Percentiles rank a stretch among this genome's conserved stretches.
Evolutionary conservation across 2,797 vertebrate species (phyloP).

Genomic region (Pyrrhura leucotis): DNA sequence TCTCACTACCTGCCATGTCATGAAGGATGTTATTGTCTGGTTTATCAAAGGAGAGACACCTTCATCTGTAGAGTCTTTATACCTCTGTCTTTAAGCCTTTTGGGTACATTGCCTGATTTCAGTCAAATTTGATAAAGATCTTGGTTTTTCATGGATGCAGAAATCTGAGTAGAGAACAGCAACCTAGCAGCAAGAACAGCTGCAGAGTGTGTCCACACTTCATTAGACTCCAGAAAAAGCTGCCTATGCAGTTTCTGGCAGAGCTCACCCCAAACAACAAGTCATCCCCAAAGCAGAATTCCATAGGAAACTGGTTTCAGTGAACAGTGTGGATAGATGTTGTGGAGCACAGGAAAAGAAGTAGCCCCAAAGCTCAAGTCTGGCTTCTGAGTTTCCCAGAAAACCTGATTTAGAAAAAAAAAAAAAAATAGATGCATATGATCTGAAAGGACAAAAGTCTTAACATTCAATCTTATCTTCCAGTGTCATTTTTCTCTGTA

Average conservation of each 20-base stretch:
- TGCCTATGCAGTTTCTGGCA: neutral
- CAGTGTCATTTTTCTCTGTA: neutral
- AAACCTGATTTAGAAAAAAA: neutral
- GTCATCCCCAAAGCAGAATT: neutral
- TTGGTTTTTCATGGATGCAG: neutral
- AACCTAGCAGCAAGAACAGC: neutral
- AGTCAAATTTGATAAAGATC: neutral
- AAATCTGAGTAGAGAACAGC: neutral
- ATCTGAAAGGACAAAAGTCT: neutral
- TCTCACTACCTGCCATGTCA: neutral
- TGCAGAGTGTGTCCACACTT: neutral
- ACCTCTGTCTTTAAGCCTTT: neutral
- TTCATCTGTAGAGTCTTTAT: neutral
- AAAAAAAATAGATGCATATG: neutral
- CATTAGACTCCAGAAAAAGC: neutral
- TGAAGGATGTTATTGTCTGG: neutral
- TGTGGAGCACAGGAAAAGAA: neutral
- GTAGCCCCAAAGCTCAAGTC: neutral
- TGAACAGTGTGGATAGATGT: rapidly evolving
- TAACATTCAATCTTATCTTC: neutral
- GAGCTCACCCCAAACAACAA: neutral
- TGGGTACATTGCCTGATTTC: neutral
- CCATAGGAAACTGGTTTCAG: neutral
- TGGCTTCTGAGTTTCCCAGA: neutral
- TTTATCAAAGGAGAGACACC: neutral